These are phyloP conservation scores for Polyommatus iphigenia DNA, from an alignment of 2,888 invertebrate species.

Conservation along the genomic window DNA sequence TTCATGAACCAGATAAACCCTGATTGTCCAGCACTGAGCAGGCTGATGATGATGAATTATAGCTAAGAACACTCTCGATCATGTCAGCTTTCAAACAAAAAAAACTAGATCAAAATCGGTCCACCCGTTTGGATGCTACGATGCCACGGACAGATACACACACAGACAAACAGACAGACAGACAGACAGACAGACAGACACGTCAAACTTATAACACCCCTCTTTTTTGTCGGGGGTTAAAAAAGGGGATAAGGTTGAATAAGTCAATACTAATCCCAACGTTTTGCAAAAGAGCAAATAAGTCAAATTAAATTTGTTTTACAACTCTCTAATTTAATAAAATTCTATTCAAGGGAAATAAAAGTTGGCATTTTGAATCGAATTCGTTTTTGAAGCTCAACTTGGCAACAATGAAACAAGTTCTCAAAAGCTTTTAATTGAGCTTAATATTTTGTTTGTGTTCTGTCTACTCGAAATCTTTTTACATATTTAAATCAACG, in stretches of 20 bases:
- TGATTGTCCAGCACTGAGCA: no score
- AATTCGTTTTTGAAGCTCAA: conserved; percentile 11
- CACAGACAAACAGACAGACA: no score
- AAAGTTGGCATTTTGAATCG: conserved; percentile 6
- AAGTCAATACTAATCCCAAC: neutral
- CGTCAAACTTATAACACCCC: no score
- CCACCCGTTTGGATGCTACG: no score
- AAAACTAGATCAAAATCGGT: no score
- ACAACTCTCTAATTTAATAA: conserved; percentile 4
- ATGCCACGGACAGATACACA: no score
- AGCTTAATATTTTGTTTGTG: conserved; percentile 24
- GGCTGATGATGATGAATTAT: no score
- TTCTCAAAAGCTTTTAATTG: conserved; percentile 26
- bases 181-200: no score
- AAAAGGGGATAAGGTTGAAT: neutral
- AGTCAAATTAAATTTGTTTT: neutral
- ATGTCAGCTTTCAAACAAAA: no score
- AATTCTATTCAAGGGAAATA: conserved; percentile 6
- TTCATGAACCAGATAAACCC: no score
- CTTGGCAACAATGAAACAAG: neutral
- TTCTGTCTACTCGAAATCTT: neutral
- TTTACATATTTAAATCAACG: conserved; percentile 1
- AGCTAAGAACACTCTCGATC: no score
- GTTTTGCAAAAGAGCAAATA: neutral
- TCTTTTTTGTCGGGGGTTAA: no score